A percentile compares a stretch with the other conserved stretches of the same genome.
phyloP scores from a whole-genome alignment of 2,113 vertebrate species.

The Girardinichthys multiradiatus region DNA sequence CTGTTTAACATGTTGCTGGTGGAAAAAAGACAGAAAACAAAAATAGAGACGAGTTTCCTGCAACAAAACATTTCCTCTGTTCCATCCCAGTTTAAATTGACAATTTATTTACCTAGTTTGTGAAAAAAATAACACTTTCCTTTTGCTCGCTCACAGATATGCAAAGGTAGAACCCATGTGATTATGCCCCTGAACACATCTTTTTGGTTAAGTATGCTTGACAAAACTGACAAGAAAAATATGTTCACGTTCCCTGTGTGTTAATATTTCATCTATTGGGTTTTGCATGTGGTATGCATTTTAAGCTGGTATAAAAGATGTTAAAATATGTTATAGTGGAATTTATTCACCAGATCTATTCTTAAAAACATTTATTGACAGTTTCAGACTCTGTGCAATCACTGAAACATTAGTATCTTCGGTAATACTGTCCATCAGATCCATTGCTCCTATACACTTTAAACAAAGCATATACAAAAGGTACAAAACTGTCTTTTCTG shows the following conservation, averaged over 20 bases:
- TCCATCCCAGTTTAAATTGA: not conserved
- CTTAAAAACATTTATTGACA: too few species aligned
- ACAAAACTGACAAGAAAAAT: not conserved
- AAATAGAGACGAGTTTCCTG: not conserved
- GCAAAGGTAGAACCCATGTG: too few species aligned
- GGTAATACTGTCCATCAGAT: not conserved
- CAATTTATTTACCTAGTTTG: not conserved
- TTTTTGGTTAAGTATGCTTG: not conserved
- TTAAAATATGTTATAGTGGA: not conserved
- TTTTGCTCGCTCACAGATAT: not conserved
- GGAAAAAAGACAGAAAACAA: not conserved
- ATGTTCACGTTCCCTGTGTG: not conserved
- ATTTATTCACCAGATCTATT: not conserved
- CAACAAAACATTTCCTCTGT: too few species aligned
- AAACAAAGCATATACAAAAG: too few species aligned
- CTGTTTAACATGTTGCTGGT: slow-evolving; percentile 2
- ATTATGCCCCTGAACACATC: too few species aligned
- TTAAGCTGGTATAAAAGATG: not conserved
- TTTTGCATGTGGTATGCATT: not conserved
- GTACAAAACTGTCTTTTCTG: too few species aligned
- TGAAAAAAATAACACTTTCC: not conserved
- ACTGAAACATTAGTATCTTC: not conserved
- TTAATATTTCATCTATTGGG: not conserved
- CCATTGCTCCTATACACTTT: too few species aligned
- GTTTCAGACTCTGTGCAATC: not conserved